These are phyloP conservation scores for Invenusta paracnida DNA, from an alignment of 2,888 invertebrate species.

Conservation along the genomic window DNA sequence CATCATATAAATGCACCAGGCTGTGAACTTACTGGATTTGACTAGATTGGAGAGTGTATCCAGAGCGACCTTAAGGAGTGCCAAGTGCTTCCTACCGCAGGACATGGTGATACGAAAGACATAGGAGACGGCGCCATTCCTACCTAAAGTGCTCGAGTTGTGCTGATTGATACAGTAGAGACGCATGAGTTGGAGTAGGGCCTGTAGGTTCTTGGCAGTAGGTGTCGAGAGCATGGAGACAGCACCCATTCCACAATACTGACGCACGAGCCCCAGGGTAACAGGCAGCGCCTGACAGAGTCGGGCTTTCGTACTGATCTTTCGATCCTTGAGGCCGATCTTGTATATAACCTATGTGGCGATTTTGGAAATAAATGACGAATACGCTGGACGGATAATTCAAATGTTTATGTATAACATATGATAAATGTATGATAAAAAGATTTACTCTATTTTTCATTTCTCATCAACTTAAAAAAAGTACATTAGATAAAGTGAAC, in stretches of 20 bases:
- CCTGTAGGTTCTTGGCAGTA: conserved; percentile 13
- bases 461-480: neutral
- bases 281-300: conserved; percentile 59
- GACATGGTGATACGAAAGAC: conserved; percentile 33
- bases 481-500: neutral
- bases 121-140: conserved; percentile 38
- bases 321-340: conserved; percentile 62
- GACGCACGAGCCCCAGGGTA: conserved; percentile 52
- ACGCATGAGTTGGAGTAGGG: conserved; percentile 18
- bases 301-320: conserved; percentile 69
- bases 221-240: neutral
- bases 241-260: conserved; percentile 14
- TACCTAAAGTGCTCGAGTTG: conserved; percentile 35
- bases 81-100: conserved; percentile 53
- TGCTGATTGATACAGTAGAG: conserved; percentile 38
- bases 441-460: neutral
- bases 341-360: conserved; percentile 50
- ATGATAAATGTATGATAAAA: neutral
- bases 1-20: neutral
- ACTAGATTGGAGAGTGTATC: conserved; percentile 70
- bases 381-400: neutral
- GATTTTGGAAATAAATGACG: conserved; percentile 49
- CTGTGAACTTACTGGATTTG: conserved; percentile 65
- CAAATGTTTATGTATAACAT: no score
- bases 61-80: conserved; percentile 66